Evolutionary conservation across 1,140 invertebrate genomes (phyloP), one percentile per base, ranked within the genome.

Genomic region (Neotoxoptera formosana): DNA sequence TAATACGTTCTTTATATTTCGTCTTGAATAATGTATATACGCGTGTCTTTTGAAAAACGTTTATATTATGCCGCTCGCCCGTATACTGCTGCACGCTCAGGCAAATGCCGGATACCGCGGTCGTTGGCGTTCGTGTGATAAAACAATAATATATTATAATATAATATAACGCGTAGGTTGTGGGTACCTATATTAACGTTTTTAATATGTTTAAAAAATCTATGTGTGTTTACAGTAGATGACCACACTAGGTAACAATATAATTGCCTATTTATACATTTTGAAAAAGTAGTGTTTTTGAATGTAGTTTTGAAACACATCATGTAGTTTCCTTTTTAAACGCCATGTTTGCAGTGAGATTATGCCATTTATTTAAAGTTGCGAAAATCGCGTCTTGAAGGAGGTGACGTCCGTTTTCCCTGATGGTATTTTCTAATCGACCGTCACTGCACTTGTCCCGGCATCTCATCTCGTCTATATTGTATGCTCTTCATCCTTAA

Each of bases 1-100:
- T 45, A 34, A 86, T 30, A 93, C 11, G 81, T 84, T 93, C 91
- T 84, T 93, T 60, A 60, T 90, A 51, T 84, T 84, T 83, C 25
- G 48, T 81, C 90, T 92, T 92, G 90, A 92, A 92, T 83, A 81
- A 92, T 92, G 67, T 92, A 92, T 91, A 91, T 90, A 90, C 47
- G 91, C 81, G 67, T 53, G 67, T 93, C 91, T 93, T 93, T 93
- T 86, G 23, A 93, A 93, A 93, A 51, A 86, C 81, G 45, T 93
- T 93, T 51, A 81, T 91, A 36, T 41, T 84, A 84, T 53, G 76
- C 67, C 90, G 91, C 91, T 41, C 76, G 90, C 30, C 36, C 21
- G 41, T 47, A n/a, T n/a, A 86, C 41, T 76, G 25, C 41, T 30
- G 84, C 36, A 86, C 47, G 36, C 41, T 86, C 7, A 30, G 11